Percentiles rank a stretch among this genome's conserved stretches.
phyloP scores from a whole-genome alignment of 2,113 vertebrate genomes.

The Hassar affinis region DNA sequence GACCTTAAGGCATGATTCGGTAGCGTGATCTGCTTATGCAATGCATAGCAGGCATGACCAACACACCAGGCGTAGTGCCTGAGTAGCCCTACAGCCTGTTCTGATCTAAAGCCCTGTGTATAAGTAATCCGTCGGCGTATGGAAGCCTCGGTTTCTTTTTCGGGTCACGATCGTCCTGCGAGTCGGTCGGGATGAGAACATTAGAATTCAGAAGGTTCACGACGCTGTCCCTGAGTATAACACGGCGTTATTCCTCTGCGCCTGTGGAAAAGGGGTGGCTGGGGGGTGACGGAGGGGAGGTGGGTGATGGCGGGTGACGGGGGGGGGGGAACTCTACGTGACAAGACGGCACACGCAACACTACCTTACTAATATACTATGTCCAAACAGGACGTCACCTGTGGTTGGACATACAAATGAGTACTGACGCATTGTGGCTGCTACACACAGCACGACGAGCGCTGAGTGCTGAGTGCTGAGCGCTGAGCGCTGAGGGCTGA shows the following conservation, averaged over 20 bases:
- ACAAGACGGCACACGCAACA: neutral
- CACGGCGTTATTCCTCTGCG: neutral
- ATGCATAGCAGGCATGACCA: neutral
- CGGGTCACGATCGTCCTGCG: constrained; percentile 7
- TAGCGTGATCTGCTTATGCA: neutral
- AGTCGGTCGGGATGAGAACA: too few species aligned
- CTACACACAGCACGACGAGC: constrained; percentile 30
- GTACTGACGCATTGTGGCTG: constrained; percentile 32
- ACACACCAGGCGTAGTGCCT: neutral
- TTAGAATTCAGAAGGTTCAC: too few species aligned
- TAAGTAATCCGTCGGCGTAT: neutral
- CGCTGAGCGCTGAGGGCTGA: too few species aligned
- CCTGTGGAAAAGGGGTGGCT: neutral
- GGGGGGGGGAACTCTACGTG: neutral
- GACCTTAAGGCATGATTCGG: constrained; percentile 5
- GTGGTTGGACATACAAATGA: neutral
- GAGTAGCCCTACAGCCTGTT: neutral
- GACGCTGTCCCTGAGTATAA: too few species aligned
- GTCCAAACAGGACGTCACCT: neutral
- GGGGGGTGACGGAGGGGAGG: neutral
- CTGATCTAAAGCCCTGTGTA: too few species aligned
- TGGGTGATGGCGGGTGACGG: neutral
- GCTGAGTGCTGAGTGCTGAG: too few species aligned
- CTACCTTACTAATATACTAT: neutral
- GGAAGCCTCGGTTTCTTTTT: neutral